A percentile compares a stretch with the other conserved stretches of the same genome.
Evolutionary conservation across 2,113 vertebrate genomes (phyloP).

Genomic region (Natator depressus): DNA sequence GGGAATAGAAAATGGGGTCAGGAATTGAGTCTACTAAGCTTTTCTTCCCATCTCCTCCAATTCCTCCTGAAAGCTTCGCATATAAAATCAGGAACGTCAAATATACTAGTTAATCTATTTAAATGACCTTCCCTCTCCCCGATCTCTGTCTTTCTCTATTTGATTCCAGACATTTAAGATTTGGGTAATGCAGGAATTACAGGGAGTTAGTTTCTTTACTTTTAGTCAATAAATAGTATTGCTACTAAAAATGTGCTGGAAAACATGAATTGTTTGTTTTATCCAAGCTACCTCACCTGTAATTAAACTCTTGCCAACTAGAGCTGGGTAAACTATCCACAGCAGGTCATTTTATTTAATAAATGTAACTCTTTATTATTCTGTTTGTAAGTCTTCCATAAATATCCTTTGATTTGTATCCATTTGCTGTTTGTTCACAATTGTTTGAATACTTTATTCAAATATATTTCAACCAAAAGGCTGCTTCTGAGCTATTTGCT

Average conservation of each 20-base stretch:
- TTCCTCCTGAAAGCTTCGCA: constrained; percentile 5
- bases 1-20: neutral
- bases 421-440: neutral
- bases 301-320: neutral
- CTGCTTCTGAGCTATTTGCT: neutral
- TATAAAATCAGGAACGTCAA: constrained; percentile 5
- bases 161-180: neutral
- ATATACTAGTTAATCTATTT: constrained; percentile 13
- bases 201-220: neutral
- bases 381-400: neutral
- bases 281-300: neutral
- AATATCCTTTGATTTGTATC: neutral
- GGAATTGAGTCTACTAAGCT: constrained; percentile 18
- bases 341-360: constrained; percentile 10
- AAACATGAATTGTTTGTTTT: neutral
- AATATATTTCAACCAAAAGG: neutral
- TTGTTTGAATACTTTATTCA: neutral
- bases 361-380: neutral
- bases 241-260: neutral
- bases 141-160: neutral
- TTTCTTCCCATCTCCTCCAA: constrained; percentile 12
- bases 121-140: neutral
- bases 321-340: constrained; percentile 1
- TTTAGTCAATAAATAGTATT: neutral
- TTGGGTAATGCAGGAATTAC: neutral